These are phyloP conservation scores for Myotis myotis DNA, from an alignment of 2,797 vertebrate species.

Conservation along the genomic window DNA sequence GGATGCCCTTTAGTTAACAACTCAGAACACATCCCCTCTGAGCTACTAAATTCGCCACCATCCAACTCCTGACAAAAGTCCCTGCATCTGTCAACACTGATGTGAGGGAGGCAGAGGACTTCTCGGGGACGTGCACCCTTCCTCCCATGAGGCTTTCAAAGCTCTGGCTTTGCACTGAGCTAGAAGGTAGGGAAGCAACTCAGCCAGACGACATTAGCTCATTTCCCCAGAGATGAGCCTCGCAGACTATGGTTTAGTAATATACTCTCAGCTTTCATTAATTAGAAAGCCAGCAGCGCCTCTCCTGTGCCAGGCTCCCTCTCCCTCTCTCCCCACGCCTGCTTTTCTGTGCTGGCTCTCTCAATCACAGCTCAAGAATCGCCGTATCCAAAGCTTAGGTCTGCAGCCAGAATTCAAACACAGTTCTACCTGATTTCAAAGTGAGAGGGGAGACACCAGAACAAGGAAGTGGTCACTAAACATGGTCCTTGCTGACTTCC, in stretches of 20 bases:
- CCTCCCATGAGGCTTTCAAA: neutral
- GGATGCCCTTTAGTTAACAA: neutral
- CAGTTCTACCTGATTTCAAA: neutral
- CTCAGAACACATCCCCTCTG: neutral
- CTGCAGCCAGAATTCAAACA: neutral
- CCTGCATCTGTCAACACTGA: neutral
- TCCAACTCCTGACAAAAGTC: too few species aligned
- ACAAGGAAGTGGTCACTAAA: neutral
- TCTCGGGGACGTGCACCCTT: rapidly evolving
- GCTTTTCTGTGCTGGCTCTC: neutral
- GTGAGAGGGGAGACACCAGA: neutral
- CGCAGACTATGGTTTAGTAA: neutral
- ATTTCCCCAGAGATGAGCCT: neutral
- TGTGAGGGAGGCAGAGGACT: neutral
- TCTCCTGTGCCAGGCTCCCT: neutral
- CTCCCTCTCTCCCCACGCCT: rapidly evolving
- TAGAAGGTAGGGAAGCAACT: neutral
- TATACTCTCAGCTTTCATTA: neutral
- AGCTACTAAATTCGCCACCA: neutral
- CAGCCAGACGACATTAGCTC: neutral
- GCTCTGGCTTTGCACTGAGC: neutral
- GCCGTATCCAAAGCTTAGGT: neutral
- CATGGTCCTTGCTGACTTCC: neutral
- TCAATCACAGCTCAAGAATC: neutral
- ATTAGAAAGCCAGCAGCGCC: neutral